Evolutionary conservation across 2,113 vertebrate species (phyloP).

Genomic region (Platichthys stellatus): DNA sequence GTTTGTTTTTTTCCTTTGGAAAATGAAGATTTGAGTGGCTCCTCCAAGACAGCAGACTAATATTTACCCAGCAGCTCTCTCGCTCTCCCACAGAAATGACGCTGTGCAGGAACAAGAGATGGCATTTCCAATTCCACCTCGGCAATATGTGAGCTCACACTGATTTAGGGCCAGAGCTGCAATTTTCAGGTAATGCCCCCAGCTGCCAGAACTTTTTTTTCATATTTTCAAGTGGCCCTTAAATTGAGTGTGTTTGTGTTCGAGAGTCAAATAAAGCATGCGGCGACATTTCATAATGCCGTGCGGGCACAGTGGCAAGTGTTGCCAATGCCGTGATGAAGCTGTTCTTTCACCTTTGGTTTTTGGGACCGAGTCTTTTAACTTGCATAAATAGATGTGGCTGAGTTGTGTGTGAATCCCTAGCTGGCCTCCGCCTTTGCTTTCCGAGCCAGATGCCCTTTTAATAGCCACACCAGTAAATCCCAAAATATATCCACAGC

Average conservation of each 20-base stretch:
- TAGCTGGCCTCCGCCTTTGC: slow-evolving; percentile 52
- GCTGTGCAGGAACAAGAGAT: slow-evolving; percentile 34
- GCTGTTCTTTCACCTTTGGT: slow-evolving; percentile 44
- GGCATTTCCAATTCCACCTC: slow-evolving; percentile 45
- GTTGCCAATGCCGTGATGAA: slow-evolving; percentile 44
- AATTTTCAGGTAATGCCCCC: slow-evolving; percentile 34
- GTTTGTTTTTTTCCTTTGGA: neutral
- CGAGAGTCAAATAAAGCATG: slow-evolving; percentile 30
- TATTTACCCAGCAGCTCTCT: slow-evolving; percentile 36
- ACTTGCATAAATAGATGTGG: slow-evolving; percentile 46
- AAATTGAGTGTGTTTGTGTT: slow-evolving; percentile 43
- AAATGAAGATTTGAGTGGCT: slow-evolving; percentile 15
- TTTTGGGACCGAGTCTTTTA: slow-evolving; percentile 52
- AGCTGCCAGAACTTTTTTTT: slow-evolving; percentile 15
- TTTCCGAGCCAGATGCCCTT: slow-evolving; percentile 60
- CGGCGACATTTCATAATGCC: slow-evolving; percentile 25
- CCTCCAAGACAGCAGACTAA: slow-evolving; percentile 32
- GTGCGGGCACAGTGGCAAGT: slow-evolving; percentile 25
- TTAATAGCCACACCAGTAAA: slow-evolving; percentile 60
- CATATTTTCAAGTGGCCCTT: slow-evolving; percentile 50
- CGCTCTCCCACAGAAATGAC: slow-evolving; percentile 1
- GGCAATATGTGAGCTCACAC: slow-evolving; percentile 27
- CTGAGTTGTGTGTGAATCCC: slow-evolving; percentile 41
- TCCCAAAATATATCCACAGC: slow-evolving; percentile 55
- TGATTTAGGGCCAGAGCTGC: slow-evolving; percentile 31